A percentile compares a stretch with the other conserved stretches of the same genome.
Evolutionary conservation across 2,888 invertebrate species (phyloP).

Genomic region (Nephrotoma flavescens): DNA sequence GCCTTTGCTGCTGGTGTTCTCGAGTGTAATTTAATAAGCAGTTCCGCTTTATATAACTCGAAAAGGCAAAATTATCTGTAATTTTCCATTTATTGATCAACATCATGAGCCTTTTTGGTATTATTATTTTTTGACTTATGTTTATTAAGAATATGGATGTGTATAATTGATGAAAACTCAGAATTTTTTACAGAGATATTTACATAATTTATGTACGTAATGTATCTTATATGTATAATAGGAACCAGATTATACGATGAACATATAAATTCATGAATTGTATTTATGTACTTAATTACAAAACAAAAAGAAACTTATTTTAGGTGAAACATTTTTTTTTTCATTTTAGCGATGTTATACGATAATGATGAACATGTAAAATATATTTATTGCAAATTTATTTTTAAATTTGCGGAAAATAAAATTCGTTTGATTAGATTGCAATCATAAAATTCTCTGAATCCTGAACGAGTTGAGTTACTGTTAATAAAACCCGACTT

Average conservation of each 20-base stretch:
- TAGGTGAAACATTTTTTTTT: background rate
- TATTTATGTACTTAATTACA: background rate
- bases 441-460: background rate
- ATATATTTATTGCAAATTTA: background rate
- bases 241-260: too few relatives aligned
- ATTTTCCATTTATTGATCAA: background rate
- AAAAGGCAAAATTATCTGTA: background rate
- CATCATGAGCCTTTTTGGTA: background rate
- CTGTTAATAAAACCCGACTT: too few relatives aligned
- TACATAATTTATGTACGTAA: background rate
- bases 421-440: background rate
- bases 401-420: background rate
- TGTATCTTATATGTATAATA: too few relatives aligned
- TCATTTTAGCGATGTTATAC: background rate
- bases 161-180: too few relatives aligned
- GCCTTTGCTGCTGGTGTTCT: background rate
- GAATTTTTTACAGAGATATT: too few relatives aligned
- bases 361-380: background rate
- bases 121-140: background rate
- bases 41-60: background rate
- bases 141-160: background rate
- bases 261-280: too few relatives aligned
- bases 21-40: background rate
- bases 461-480: background rate
- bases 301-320: background rate